A percentile compares a stretch with the other conserved stretches of the same genome.
These are phyloP conservation scores for Patagioenas fasciata DNA, from an alignment of 2,113 vertebrate genomes.

Conservation along the genomic window DNA sequence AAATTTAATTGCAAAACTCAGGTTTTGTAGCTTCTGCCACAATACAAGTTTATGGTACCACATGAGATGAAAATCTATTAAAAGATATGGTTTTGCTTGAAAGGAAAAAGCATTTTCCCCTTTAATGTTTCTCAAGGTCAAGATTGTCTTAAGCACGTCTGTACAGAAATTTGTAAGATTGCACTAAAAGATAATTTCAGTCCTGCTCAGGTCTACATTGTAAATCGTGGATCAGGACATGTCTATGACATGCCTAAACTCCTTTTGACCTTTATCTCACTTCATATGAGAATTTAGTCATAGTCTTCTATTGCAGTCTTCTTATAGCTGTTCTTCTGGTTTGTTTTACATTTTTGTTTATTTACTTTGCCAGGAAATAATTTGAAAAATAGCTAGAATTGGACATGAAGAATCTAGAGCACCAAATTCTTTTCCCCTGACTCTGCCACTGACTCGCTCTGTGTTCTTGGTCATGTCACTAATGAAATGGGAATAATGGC, in stretches of 20 bases:
- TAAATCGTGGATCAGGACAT: neutral
- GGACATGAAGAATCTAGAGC: neutral
- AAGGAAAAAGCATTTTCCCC: neutral
- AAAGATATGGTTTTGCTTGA: neutral
- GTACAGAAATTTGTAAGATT: neutral
- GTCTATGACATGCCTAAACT: neutral
- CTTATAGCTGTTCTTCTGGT: neutral
- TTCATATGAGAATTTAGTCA: neutral
- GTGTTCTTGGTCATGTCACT: neutral
- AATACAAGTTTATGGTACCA: neutral
- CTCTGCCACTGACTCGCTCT: neutral
- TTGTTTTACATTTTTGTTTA: neutral
- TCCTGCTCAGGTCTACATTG: neutral
- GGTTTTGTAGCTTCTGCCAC: neutral
- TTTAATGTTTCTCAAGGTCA: neutral
- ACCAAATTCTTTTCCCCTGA: neutral
- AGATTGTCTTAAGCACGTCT: neutral
- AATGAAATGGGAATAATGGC: neutral
- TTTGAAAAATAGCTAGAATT: neutral
- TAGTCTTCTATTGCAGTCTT: neutral
- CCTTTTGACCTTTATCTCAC: neutral
- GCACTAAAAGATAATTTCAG: neutral
- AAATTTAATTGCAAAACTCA: neutral
- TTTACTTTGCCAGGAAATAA: neutral
- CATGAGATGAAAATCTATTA: neutral